Evolutionary conservation across 2,113 vertebrate species (phyloP), one percentile per base, ranked within the genome.

Genomic region (Acanthochromis polyacanthus): DNA sequence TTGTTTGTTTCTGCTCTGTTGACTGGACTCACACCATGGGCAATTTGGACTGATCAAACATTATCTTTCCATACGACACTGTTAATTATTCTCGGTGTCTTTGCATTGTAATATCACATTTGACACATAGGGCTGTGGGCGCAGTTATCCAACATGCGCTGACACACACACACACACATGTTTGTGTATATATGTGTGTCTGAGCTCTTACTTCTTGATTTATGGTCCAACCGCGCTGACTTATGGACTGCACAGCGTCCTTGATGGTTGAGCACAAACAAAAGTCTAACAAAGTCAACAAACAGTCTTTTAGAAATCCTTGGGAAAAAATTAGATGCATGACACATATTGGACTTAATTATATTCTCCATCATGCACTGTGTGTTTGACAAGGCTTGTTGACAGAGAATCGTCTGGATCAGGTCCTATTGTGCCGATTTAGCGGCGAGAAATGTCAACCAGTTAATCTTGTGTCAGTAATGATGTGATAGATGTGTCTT

Each of bases 1-100:
- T 85, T 89, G 86, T 89, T 94, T 92, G 87, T 91, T 90, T 78
- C 79, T 53, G 84, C 72, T 66, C 81, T 86, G 91, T 93, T 90
- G 88, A 89, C 87, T 93, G 81, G 89, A 91, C 87, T 86, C 78
- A 46, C 71, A 82, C 75, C 76, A 84, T 9, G 78, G 72, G 83
- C 71, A 61, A 19, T 75, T 78, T 74, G 73, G 75, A 87, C 88
- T 91, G 89, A 92, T 89, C 91, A 91, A 93, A 93, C 84, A 87
- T 93, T 85, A 89, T 82, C 79, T 88, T 87, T 84, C 59, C 55
- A 86, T 73, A 87, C 88, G 82, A 91, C 80, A 83, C 82, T 85
- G 84, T 90, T 91, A 86, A 90, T 92, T 90, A 90, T 83, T 80
- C 45, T 36, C 10, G 10, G 68, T 28, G 32, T 76, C 73, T 90